phyloP scores from a whole-genome alignment of 1,140 invertebrate genomes.

The Bombus confusus region DNA sequence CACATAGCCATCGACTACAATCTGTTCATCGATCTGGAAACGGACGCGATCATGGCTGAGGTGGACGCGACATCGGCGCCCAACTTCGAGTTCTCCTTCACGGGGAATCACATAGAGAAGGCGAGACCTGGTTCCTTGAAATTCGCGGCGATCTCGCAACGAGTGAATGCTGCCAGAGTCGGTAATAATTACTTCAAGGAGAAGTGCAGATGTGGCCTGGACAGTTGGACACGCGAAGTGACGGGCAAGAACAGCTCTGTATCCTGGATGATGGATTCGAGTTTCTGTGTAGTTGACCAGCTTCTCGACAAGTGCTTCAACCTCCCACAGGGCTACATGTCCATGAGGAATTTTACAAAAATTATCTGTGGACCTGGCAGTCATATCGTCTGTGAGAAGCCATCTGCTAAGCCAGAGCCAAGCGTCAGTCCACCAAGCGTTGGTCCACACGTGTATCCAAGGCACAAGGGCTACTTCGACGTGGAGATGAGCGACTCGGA shows the following conservation, averaged over 20 bases:
- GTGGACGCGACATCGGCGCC: conserved; percentile 75
- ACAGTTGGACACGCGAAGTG: conserved; percentile 82
- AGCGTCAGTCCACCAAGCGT: conserved; percentile 78
- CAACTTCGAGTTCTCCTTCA: conserved; percentile 84
- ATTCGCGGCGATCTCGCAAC: conserved; percentile 83
- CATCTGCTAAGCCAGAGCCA: conserved; percentile 68
- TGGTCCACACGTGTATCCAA: conserved; percentile 77
- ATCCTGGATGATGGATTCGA: conserved; percentile 82
- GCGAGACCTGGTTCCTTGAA: conserved; percentile 82
- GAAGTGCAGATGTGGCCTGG: conserved; percentile 85
- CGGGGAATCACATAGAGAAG: conserved; percentile 85
- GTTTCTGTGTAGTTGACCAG: conserved; percentile 85
- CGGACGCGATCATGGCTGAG: conserved; percentile 82
- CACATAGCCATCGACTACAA: conserved; percentile 85
- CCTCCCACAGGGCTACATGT: conserved; percentile 84
- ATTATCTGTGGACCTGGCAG: conserved; percentile 83
- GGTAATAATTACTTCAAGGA: conserved; percentile 85
- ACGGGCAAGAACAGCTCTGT: conserved; percentile 77
- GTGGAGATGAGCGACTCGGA: conserved; percentile 79
- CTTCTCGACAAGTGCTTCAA: conserved; percentile 85
- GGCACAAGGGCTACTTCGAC: conserved; percentile 77
- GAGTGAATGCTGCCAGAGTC: conserved; percentile 81
- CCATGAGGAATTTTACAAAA: conserved; percentile 85
- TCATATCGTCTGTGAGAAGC: conserved; percentile 74
- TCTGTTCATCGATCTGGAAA: conserved; percentile 84